Base-by-base conservation (phyloP, 2,888 invertebrate genomes). In the Dilophus febrilis region DNA sequence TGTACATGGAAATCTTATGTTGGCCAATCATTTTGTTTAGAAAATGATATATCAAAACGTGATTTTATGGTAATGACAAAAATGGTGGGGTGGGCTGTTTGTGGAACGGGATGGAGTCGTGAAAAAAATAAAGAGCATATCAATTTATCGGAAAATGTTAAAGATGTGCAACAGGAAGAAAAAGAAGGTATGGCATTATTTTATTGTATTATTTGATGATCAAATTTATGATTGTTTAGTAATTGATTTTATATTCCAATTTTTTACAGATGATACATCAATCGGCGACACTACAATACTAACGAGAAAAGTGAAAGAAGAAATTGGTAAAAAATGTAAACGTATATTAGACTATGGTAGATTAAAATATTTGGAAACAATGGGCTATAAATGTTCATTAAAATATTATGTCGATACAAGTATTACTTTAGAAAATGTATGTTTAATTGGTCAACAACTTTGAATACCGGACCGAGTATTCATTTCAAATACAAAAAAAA, bases 31-130 rank as follows among this genome's bases (percentile, higher is more conserved):
- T 78, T 74, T 54, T 66, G 82, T 33, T 49, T 60, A 46, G 59
- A 66, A 34, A 57, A 72, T 43, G 70, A 70, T 3, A 65, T 85
- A 27, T 60, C 55, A 1, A 60, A 61, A 1, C 65, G 68, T 2
- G 78, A 88, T 40, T 79, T 90, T 57, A 68, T 74, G 47, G 66
- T 84, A 19, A 71, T 91, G 53, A 73, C 79, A 42, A 79, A 84
- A 46, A 70, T 91, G 52, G 83, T 82, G 7, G 84, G 88, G 53
- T 91, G 91, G 91, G 87, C 86, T 1, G 85, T 86, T 2, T 87
- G 88, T 61, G 84, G 86, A 6, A 64, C 63, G 1, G 78, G 78
- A 0, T 65, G 69, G 45, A 74, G 71, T 49, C 68, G 73, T 27
- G 66, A 69, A 46, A 51, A 53, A 3, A 51, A 55, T 35, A 55